phyloP scores from a whole-genome alignment of 2,888 invertebrate genomes.

The Clistopyga incitator region DNA sequence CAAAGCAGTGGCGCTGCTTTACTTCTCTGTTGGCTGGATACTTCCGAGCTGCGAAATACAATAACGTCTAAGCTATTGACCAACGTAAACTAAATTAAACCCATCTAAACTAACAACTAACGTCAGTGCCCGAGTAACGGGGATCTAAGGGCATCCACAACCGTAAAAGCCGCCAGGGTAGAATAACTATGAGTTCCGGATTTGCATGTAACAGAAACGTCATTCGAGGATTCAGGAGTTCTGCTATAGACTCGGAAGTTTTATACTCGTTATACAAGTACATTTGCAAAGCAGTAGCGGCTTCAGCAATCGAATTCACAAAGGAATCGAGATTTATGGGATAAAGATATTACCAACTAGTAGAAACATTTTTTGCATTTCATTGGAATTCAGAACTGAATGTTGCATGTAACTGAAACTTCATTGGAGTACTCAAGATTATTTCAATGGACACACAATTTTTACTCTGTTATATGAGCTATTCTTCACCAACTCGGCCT shows the following conservation, averaged over 20 bases:
- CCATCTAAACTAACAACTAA: conserved; percentile 69
- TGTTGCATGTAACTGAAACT: not conserved
- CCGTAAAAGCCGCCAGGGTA: not conserved
- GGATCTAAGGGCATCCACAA: conserved; percentile 5
- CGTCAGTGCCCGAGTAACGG: conserved; percentile 37
- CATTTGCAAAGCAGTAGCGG: not conserved
- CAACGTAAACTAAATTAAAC: conserved; percentile 75
- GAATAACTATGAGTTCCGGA: conserved; percentile 33
- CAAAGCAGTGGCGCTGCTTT: conserved; percentile 49
- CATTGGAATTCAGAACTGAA: not conserved
- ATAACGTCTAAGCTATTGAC: conserved; percentile 76
- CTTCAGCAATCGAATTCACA: not conserved
- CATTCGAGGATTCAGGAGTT: conserved; percentile 24
- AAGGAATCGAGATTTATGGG: not conserved
- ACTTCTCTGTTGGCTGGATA: conserved; percentile 42
- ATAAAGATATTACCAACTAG: not conserved
- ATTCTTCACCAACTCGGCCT: no score
- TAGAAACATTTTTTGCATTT: not conserved
- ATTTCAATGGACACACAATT: not conserved
- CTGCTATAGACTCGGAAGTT: not conserved
- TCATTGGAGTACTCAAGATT: not conserved
- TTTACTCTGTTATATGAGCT: not conserved
- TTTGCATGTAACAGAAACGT: conserved; percentile 66
- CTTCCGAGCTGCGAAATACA: conserved; percentile 68
- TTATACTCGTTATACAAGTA: not conserved